These are phyloP conservation scores for Propithecus perrieri DNA, from an alignment of 2,797 vertebrate genomes.

Conservation along the genomic window DNA sequence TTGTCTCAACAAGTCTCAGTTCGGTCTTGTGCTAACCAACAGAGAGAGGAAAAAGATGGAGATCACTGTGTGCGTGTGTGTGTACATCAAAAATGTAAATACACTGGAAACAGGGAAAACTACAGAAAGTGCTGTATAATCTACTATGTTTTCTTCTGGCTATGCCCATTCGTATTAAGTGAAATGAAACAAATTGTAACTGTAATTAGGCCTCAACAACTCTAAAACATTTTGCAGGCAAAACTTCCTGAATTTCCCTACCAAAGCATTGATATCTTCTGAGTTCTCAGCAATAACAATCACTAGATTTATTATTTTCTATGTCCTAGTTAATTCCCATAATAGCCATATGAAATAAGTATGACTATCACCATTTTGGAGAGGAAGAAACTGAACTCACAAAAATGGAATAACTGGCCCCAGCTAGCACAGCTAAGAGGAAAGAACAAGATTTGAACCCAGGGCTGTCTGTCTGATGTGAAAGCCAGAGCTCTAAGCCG, in stretches of 20 bases:
- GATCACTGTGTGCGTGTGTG: neutral
- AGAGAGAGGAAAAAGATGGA: neutral
- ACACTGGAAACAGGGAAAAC: neutral
- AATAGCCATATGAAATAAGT: neutral
- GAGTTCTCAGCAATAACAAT: neutral
- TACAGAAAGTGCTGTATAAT: neutral
- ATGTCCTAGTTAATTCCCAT: neutral
- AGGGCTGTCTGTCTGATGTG: neutral
- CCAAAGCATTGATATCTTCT: neutral
- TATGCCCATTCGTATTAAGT: neutral
- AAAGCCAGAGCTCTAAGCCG: neutral
- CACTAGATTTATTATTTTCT: neutral
- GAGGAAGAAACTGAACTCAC: neutral
- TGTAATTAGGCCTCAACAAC: neutral
- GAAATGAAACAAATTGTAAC: neutral
- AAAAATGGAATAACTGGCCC: neutral
- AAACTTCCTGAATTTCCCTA: neutral
- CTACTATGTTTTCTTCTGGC: neutral
- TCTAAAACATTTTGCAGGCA: neutral
- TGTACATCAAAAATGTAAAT: neutral
- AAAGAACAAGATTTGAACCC: neutral
- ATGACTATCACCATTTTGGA: neutral
- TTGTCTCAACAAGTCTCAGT: slow-evolving; percentile 67
- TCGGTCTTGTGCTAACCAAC: neutral
- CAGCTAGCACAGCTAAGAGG: neutral